phyloP scores from a whole-genome alignment of 2,113 vertebrate genomes.

The Oryzias melastigma region DNA sequence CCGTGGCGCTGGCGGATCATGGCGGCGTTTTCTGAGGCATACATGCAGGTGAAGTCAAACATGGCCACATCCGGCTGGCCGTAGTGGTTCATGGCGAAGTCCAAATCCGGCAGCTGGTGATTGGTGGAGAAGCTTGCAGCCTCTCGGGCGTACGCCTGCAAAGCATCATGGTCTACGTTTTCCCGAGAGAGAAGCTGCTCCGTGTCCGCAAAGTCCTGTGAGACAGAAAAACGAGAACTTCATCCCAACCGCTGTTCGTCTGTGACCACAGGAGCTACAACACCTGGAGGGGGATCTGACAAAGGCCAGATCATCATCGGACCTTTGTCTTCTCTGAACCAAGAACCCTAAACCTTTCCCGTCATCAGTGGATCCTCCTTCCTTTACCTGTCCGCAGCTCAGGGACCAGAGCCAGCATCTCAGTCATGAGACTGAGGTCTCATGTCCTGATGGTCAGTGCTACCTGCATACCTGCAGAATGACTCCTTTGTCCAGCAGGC shows the following conservation, averaged over 20 bases:
- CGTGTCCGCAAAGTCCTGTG: conserved; percentile 88
- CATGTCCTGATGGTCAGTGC: too few species aligned
- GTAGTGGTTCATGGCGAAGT: conserved; percentile 96
- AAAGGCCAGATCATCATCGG: too few species aligned
- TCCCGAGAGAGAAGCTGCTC: conserved; percentile 86
- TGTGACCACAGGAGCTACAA: neutral
- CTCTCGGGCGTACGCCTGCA: conserved; percentile 87
- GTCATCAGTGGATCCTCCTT: too few species aligned
- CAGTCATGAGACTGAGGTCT: too few species aligned
- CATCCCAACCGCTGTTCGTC: neutral
- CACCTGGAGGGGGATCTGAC: too few species aligned
- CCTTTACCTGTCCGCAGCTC: too few species aligned
- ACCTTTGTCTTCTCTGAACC: too few species aligned
- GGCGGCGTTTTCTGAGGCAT: conserved; percentile 91
- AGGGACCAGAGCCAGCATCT: too few species aligned
- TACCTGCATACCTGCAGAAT: conserved; percentile 75
- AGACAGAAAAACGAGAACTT: neutral
- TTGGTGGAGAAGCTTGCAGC: conserved; percentile 94
- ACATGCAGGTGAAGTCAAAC: conserved; percentile 99
- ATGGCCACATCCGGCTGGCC: conserved; percentile 95
- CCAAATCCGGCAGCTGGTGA: conserved; percentile 86
- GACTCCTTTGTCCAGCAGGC: conserved; percentile 92
- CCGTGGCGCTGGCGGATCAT: conserved; percentile 84
- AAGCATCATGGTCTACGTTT: conserved; percentile 92
- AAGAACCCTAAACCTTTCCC: too few species aligned